Base-by-base conservation (phyloP, 1,140 invertebrate genomes). In the Bombus picipes region DNA sequence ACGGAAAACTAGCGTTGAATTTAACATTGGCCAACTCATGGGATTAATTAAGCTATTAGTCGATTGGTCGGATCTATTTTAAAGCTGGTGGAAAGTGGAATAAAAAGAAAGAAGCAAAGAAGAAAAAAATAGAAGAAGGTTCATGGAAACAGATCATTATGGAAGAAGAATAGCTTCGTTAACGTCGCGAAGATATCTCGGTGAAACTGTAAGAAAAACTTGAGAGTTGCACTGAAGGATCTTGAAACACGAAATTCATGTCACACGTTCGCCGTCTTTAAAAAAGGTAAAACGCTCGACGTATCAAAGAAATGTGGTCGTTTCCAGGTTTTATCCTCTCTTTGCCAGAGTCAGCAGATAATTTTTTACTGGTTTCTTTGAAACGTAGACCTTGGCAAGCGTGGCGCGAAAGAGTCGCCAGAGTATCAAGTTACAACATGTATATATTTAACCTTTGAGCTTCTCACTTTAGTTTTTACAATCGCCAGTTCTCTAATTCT, bases 1-100 rank as follows among this genome's bases (percentile, higher is more conserved):
- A 73, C 53, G 57, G n/a, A 74, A 47, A 82, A 74, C 70, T 71
- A 57, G 39, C 80, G 39, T 41, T 43, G 43, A 82, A 34, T 82
- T 43, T 43, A 62, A 65, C 53, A 43, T 43, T 37, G 12, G 8
- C 25, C 75, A n/a, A 13, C 68, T 32, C 66, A 0, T 9, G 57
- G 57, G 71, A 74, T 82, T 82, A 82, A 82, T 82, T 82, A 82
- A 75, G 8, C 47, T 39, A 70, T 28, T 37, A 13, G 12, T 15
- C 18, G 9, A 43, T 47, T 15, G 25, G 62, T 15, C 39, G 39
- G 13, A 37, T 9, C 70, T n/a, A 53, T 39, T 34, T 25, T 22
- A 25, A 68, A 68, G 6, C 68, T 13, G 9, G 9, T 1, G 8
- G 28, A 13, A 34, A 3, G 3, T 62, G 1, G 1, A 0, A 6